These are phyloP conservation scores for Colinus virginianus DNA, from an alignment of 2,113 vertebrate species.

Conservation along the genomic window DNA sequence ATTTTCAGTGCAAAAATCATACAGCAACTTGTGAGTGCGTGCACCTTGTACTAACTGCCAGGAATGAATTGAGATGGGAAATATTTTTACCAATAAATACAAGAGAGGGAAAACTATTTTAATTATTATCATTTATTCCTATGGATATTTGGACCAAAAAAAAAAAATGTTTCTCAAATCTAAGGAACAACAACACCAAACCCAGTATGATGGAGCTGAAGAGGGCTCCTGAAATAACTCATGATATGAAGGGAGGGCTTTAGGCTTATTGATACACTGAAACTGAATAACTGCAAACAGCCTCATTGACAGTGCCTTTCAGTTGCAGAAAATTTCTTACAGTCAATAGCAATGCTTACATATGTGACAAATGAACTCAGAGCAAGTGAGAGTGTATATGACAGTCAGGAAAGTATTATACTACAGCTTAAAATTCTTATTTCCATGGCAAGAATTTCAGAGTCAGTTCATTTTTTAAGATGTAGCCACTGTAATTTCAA, in stretches of 20 bases:
- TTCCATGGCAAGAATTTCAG: neutral
- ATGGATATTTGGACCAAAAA: neutral
- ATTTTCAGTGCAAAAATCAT: neutral
- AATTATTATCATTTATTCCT: neutral
- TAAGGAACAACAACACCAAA: neutral
- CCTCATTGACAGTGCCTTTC: neutral
- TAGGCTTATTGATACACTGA: neutral
- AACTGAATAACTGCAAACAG: neutral
- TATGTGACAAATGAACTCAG: conserved; percentile 29
- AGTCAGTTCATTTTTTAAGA: neutral
- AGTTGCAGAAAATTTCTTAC: neutral
- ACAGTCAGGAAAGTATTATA: neutral
- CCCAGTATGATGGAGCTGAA: neutral
- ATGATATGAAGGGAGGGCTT: neutral
- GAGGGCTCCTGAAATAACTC: neutral
- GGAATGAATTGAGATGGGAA: neutral
- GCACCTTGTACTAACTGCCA: neutral
- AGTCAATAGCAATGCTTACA: neutral
- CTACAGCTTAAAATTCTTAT: neutral
- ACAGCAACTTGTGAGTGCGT: neutral
- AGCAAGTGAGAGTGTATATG: neutral
- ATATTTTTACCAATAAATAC: neutral
- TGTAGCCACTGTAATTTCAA: neutral
- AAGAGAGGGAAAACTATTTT: neutral
- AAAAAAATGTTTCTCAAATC: neutral